Evolutionary conservation across 1,140 invertebrate species (phyloP), one percentile per base, ranked within the genome.

Genomic region (Oreohelix idahoensis): DNA sequence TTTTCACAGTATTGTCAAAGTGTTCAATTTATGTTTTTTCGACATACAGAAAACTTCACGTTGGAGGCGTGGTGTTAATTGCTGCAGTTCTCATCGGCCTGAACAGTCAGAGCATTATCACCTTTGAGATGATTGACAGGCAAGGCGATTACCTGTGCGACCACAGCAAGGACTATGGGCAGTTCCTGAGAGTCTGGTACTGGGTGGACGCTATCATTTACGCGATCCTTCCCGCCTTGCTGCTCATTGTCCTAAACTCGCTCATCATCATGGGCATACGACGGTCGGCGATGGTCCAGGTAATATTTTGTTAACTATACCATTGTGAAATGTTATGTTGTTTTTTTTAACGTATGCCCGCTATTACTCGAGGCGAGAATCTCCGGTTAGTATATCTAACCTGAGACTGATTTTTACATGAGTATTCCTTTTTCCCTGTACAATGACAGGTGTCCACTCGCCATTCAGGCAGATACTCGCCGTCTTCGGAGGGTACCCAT

Each of bases 161-260:
- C 23, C 42, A n/a, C 26, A 80, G 23, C 15, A 29, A 35, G 0
- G 79, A 53, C 49, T 53, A 20, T n/a, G 51, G 29, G 1, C 26
- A 77, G 17, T 77, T 77, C n/a, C 26, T 77, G n/a, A 8, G 36
- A n/a, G 45, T 53, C 1, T 90, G 88, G 89, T 89, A 87, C 76
- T 90, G 88, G 89, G 81, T 90, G 38, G 89, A 90, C 84, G 89
- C 86, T 0, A 69, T 84, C 42, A 79, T 86, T 38, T 89, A 87
- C 53, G 84, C 88, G 36, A 81, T 90, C 32, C 39, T 88, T 17
- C 89, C 89, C 1, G 87, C 85, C 39, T 51, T 87, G 5, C 36
- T 88, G 11, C 87, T 90, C 39, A 71, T 86, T 13, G 69, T 90
- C 23, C 87, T 89, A 20, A 90, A 90, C 74, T 71, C 81, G 11